Evolutionary conservation across 1,140 invertebrate species (phyloP).

Genomic region (Lerema accius): DNA sequence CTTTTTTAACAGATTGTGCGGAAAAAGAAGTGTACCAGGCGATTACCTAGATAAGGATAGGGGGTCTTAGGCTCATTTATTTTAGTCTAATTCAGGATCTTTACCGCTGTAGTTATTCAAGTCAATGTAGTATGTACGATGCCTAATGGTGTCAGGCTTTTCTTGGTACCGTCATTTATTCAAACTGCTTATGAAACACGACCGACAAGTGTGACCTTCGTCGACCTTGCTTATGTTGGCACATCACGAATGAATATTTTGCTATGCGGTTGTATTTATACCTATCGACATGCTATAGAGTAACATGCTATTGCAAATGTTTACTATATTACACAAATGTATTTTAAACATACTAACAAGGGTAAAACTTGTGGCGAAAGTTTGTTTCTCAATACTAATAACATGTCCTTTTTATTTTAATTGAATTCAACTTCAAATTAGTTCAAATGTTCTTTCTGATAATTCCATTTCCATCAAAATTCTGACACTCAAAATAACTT

Average conservation of each 20-base stretch:
- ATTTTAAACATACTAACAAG: neutral
- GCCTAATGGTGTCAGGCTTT: constrained; percentile 35
- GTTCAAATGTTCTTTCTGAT: too few relatives aligned
- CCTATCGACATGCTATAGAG: neutral
- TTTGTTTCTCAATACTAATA: neutral
- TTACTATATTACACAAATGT: too few relatives aligned
- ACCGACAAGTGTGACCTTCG: constrained; percentile 35
- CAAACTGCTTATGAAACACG: constrained; percentile 9
- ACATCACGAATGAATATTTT: constrained; percentile 32
- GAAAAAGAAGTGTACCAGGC: too few relatives aligned
- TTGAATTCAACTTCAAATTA: too few relatives aligned
- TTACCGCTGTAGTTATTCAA: too few relatives aligned
- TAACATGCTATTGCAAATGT: neutral
- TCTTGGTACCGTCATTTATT: constrained; percentile 36
- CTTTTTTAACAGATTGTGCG: too few relatives aligned
- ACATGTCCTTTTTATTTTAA: neutral
- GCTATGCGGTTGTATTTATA: neutral
- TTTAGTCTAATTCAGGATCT: too few relatives aligned
- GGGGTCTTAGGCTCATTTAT: too few relatives aligned
- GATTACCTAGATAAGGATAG: too few relatives aligned
- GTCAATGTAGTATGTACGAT: constrained; percentile 20
- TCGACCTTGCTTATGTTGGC: constrained; percentile 49
- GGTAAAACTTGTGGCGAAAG: neutral
- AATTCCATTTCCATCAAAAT: neutral
- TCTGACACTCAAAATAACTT: too few relatives aligned